These are phyloP conservation scores for Danaus plexippus DNA, from an alignment of 1,140 invertebrate genomes.

Conservation along the genomic window DNA sequence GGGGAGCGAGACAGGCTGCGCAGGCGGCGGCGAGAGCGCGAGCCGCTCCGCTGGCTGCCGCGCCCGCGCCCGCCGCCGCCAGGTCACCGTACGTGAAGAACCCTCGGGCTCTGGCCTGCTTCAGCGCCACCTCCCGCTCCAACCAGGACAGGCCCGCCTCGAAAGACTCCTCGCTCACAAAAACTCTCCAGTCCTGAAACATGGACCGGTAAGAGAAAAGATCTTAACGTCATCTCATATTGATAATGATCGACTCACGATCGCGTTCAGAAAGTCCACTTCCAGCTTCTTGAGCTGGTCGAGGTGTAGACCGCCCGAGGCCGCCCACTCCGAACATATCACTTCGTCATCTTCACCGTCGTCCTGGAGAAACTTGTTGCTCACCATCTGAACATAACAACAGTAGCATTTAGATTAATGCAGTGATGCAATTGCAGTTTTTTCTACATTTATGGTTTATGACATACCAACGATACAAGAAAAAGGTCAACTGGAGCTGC, in stretches of 20 bases:
- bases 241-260: slow-evolving; percentile 74
- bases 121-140: slow-evolving; percentile 79
- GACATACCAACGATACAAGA: slow-evolving; percentile 89
- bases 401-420: too few species aligned
- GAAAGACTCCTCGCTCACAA: slow-evolving; percentile 82
- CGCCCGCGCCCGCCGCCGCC: slow-evolving; percentile 73
- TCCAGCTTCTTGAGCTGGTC: slow-evolving; percentile 87
- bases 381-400: slow-evolving; percentile 96
- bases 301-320: slow-evolving; percentile 81
- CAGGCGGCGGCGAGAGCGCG: slow-evolving; percentile 71
- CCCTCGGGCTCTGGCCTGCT: slow-evolving; percentile 80
- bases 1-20: slow-evolving; percentile 79
- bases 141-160: slow-evolving; percentile 75
- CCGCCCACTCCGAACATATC: slow-evolving; percentile 91
- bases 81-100: slow-evolving; percentile 92
- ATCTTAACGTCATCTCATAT: neutral
- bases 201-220: neutral
- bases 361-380: slow-evolving; percentile 94
- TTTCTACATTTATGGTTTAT: neutral
- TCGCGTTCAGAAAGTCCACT: slow-evolving; percentile 89
- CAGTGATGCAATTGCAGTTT: neutral
- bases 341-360: slow-evolving; percentile 92
- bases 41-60: slow-evolving; percentile 72
- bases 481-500: slow-evolving; percentile 92
- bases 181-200: slow-evolving; percentile 86